Percentiles rank a stretch among this genome's conserved stretches.
These are phyloP conservation scores for Perizoma affinitatum DNA, from an alignment of 2,888 invertebrate genomes.

Conservation along the genomic window DNA sequence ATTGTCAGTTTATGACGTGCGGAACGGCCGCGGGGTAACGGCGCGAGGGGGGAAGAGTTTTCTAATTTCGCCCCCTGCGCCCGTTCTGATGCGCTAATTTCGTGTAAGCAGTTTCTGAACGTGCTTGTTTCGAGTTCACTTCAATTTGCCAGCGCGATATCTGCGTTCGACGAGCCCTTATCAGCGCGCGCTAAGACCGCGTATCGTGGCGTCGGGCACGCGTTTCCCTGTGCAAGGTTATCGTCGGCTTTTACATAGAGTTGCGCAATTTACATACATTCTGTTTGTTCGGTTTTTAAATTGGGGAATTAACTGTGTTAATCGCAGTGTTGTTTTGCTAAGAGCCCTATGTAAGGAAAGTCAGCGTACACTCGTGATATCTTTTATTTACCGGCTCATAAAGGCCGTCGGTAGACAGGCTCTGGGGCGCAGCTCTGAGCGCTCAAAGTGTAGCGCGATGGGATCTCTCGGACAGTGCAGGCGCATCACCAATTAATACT, in stretches of 20 bases:
- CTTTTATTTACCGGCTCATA: slow-evolving; percentile 43
- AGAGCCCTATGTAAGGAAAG: slow-evolving; percentile 44
- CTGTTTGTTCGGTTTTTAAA: slow-evolving; percentile 82
- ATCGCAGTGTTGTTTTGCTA: slow-evolving; percentile 69
- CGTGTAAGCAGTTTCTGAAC: slow-evolving; percentile 84
- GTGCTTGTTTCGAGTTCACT: slow-evolving; percentile 80
- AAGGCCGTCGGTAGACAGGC: slow-evolving; percentile 44
- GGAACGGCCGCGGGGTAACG: slow-evolving; percentile 70
- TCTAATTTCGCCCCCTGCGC: slow-evolving; percentile 82
- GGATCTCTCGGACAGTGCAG: slow-evolving; percentile 57
- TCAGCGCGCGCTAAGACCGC: slow-evolving; percentile 45
- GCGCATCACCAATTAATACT: slow-evolving; percentile 83
- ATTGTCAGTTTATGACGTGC: slow-evolving; percentile 85
- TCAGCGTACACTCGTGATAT: slow-evolving; percentile 23
- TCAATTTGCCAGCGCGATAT: slow-evolving; percentile 58
- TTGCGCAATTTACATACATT: slow-evolving; percentile 82
- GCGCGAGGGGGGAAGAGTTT: slow-evolving; percentile 65
- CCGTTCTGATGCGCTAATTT: slow-evolving; percentile 83
- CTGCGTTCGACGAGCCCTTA: slow-evolving; percentile 47
- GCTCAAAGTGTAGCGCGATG: slow-evolving; percentile 60
- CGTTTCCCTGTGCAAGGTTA: slow-evolving; percentile 57
- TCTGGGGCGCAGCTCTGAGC: slow-evolving; percentile 43
- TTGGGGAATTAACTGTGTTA: slow-evolving; percentile 79
- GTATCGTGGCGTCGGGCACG: slow-evolving; percentile 36
- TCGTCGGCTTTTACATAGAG: slow-evolving; percentile 79